Evolutionary conservation across 2,113 vertebrate genomes (phyloP), one percentile per base, ranked within the genome.

Genomic region (Hemiscyllium ocellatum): DNA sequence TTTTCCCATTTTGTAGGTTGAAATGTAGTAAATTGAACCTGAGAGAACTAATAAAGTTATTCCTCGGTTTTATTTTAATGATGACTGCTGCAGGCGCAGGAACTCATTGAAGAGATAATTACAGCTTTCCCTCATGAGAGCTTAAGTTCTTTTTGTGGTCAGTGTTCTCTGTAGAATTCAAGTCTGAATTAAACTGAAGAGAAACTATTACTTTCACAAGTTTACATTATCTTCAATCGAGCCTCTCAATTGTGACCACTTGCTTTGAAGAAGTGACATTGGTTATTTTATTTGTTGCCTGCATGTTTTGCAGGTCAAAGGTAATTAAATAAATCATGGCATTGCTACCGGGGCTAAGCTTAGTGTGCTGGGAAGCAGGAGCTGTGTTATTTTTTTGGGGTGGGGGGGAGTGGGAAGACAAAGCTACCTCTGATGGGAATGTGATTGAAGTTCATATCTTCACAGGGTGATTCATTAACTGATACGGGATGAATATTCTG

Each of bases 1-100:
- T 66, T 91, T 66, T 33, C 19, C n/a, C 37, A 2, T 91, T 66
- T n/a, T 65, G 5, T 15, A n/a, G 87, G n/a, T 66, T 91, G 89
- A 61, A 56, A 90, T 0, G 33, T 17, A n/a, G n/a, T 66, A 91
- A 66, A n/a, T 65, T 37, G 65, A 65, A 66, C 61, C 89, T 65
- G 15, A 83, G n/a, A 83, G 78, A 83, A 42, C 78, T 19, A 83
- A 83, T 83, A 66, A 91, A 20, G 56, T 91, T 91, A 91, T 91
- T 66, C 15, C 20, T 33, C 5, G n/a, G 2, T n/a, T 65, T 91
- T 65, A 19, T 61, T 65, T 91, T 65, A 37, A 66, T 6, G 61
- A 91, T 33, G 12, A 66, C 15, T 37, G 78, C 78, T 91, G 33
- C 15, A 91, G 29, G 33, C 56, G 8, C 33, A 66, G 37, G 7